Conservation (phyloP, 2,113 vertebrate species). For the Tricholaema leucomelas region DNA sequence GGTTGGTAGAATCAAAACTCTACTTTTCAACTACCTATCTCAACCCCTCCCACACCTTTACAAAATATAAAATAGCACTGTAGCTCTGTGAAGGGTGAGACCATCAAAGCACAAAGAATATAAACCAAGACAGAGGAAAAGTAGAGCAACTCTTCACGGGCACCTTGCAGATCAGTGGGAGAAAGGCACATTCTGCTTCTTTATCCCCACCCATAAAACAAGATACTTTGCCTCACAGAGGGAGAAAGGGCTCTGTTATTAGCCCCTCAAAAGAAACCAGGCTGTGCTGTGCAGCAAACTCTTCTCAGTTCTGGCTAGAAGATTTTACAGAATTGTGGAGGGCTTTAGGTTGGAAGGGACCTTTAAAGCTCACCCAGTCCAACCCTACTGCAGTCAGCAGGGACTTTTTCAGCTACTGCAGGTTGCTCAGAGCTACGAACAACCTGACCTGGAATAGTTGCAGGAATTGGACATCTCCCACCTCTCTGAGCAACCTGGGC, state of each 20-base stretch:
- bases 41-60: background rate
- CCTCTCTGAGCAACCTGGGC: too few relatives aligned
- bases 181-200: background rate
- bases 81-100: background rate
- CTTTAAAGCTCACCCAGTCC: too few relatives aligned
- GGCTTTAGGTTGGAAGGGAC: too few relatives aligned
- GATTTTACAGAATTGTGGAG: background rate
- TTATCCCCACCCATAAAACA: background rate
- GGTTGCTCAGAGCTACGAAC: too few relatives aligned
- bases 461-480: too few relatives aligned
- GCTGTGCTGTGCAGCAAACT: background rate
- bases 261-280: background rate
- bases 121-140: background rate
- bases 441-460: too few relatives aligned
- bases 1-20: background rate
- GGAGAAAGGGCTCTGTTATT: background rate
- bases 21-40: background rate
- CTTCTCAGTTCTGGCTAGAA: background rate
- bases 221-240: fast-evolving
- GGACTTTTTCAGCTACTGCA: too few relatives aligned
- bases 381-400: too few relatives aligned
- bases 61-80: background rate
- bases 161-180: background rate
- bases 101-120: background rate
- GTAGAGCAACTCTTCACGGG: background rate